Evolutionary conservation across 2,888 invertebrate species (phyloP).

Genomic region (Drosophila peninsularis): DNA sequence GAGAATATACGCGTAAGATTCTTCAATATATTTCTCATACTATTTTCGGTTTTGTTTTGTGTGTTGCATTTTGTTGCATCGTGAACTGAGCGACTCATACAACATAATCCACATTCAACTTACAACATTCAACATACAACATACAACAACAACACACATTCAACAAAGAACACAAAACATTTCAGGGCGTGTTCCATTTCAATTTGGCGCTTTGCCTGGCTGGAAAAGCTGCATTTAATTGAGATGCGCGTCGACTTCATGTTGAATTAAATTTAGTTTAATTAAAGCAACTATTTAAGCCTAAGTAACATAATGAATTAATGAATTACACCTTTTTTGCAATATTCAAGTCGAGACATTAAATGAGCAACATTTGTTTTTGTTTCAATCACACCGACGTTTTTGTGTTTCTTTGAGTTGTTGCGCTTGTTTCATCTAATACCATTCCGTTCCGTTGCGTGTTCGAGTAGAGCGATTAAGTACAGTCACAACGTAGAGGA

Average conservation of each 20-base stretch:
- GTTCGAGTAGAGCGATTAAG: constrained; percentile 30
- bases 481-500: constrained; percentile 61
- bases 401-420: constrained; percentile 25
- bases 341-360: constrained; percentile 29
- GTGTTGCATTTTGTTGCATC: constrained; percentile 84
- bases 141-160: constrained; percentile 16
- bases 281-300: constrained; percentile 36
- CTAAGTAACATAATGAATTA: constrained; percentile 59
- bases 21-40: constrained; percentile 83
- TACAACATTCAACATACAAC: constrained; percentile 20
- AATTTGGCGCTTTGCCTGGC: constrained; percentile 71
- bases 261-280: constrained; percentile 5
- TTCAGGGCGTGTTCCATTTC: constrained; percentile 42
- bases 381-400: constrained; percentile 36
- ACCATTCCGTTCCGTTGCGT: constrained; percentile 42
- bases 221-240: constrained; percentile 74
- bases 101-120: constrained; percentile 14
- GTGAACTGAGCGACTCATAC: constrained; percentile 49
- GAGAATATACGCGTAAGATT: constrained; percentile 93
- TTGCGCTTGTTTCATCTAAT: constrained; percentile 42
- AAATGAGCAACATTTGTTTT: constrained; percentile 68
- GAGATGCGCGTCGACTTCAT: constrained; percentile 52
- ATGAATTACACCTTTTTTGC: constrained; percentile 34
- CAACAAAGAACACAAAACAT: neutral
- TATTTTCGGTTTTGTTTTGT: constrained; percentile 84